Percentiles rank a stretch among this genome's conserved stretches.
phyloP scores from a whole-genome alignment of 2,113 vertebrate species.

The Clarias macrocephalus region DNA sequence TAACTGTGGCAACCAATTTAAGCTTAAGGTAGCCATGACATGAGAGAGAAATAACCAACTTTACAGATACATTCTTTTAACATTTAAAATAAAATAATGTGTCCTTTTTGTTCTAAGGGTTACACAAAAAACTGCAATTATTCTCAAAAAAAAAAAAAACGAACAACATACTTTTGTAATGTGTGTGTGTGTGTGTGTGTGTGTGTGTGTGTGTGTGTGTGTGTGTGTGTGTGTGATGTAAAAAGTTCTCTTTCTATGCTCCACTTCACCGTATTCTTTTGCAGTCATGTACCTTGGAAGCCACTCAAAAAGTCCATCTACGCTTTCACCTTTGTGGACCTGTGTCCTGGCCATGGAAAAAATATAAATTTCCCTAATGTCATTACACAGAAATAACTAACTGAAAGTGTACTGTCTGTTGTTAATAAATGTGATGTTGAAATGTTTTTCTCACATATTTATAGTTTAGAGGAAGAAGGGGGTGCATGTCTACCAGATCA shows the following conservation, averaged over 20 bases:
- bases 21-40: background rate
- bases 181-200: too few relatives aligned
- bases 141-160: background rate
- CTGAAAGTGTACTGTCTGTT: constrained; percentile 34
- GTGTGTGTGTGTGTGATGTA: too few relatives aligned
- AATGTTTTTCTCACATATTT: constrained; percentile 29
- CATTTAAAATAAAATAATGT: too few relatives aligned
- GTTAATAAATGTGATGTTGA: constrained; percentile 22
- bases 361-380: constrained; percentile 28
- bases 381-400: constrained; percentile 33
- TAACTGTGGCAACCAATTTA: too few relatives aligned
- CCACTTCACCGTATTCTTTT: constrained; percentile 18
- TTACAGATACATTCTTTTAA: too few relatives aligned
- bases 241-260: constrained; percentile 2
- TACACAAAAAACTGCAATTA: background rate
- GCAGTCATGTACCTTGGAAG: constrained; percentile 25
- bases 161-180: too few relatives aligned
- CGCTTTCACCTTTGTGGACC: constrained; percentile 6
- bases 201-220: too few relatives aligned
- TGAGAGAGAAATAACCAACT: background rate
- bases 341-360: constrained; percentile 10
- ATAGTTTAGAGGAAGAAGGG: constrained; percentile 20
- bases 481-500: background rate
- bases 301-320: constrained; percentile 22
- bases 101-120: background rate